These are phyloP conservation scores for Ctenosaura bakeri DNA, from an alignment of 2,797 vertebrate species.

Conservation along the genomic window DNA sequence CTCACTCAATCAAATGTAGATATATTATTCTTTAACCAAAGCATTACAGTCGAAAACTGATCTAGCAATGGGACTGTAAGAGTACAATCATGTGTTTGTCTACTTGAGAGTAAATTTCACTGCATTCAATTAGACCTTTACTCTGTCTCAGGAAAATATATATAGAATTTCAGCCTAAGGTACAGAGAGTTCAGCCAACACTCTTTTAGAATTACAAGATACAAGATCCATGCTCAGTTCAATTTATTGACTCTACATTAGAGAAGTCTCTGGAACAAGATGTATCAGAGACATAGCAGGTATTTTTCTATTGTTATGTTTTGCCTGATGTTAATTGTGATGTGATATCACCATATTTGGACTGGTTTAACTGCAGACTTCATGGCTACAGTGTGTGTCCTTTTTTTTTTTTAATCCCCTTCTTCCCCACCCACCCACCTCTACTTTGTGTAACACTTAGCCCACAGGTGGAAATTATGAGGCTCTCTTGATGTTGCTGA, in stretches of 20 bases:
- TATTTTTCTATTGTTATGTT: conserved; percentile 3
- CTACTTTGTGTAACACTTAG: no score
- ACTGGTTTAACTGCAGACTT: no score
- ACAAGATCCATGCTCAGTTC: background rate
- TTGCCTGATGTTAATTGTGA: background rate
- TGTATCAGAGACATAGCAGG: background rate
- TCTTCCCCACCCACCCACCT: no score
- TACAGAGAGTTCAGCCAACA: background rate
- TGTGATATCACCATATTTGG: background rate
- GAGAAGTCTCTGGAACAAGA: background rate
- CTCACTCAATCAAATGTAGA: background rate
- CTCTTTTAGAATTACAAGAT: background rate
- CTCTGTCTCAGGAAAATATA: background rate
- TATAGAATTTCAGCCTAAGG: background rate
- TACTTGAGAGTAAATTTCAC: background rate
- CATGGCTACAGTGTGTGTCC: no score
- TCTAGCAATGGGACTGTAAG: background rate
- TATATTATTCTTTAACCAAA: conserved; percentile 11
- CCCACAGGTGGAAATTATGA: no score
- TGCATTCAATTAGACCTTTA: background rate
- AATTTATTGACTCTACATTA: background rate
- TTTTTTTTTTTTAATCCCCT: no score
- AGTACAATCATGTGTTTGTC: background rate
- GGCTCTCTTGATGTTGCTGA: no score
- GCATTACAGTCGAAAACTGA: background rate